A percentile compares a stretch with the other conserved stretches of the same genome.
Evolutionary conservation across 2,888 invertebrate species (phyloP).

Genomic region (Drosophila nigricruria): DNA sequence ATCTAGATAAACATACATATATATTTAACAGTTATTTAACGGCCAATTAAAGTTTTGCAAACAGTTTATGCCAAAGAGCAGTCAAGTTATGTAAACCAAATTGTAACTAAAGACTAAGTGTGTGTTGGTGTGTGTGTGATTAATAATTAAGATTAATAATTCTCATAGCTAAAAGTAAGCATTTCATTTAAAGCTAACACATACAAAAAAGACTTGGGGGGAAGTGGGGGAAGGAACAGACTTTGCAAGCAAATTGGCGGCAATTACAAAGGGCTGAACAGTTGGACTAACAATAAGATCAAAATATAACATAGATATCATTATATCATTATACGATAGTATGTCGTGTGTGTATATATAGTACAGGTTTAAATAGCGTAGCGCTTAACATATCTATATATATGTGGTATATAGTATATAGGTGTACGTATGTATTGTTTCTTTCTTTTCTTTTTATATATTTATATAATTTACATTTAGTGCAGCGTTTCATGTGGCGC

Average conservation of each 20-base stretch:
- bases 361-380: slow-evolving; percentile 70
- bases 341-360: slow-evolving; percentile 47
- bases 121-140: slow-evolving; percentile 21
- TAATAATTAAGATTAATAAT: slow-evolving; percentile 75
- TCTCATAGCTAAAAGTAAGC: slow-evolving; percentile 75
- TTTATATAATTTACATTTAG: slow-evolving; percentile 63
- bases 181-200: slow-evolving; percentile 67
- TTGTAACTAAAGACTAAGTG: slow-evolving; percentile 43
- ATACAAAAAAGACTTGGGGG: slow-evolving; percentile 57
- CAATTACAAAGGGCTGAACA: slow-evolving; percentile 63
- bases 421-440: slow-evolving; percentile 32
- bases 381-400: slow-evolving; percentile 41
- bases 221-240: slow-evolving; percentile 29
- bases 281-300: slow-evolving; percentile 55
- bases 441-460: slow-evolving; percentile 11
- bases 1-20: background rate
- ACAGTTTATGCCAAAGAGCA: slow-evolving; percentile 40
- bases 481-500: slow-evolving; percentile 46
- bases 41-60: slow-evolving; percentile 49
- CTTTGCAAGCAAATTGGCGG: slow-evolving; percentile 75
- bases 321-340: slow-evolving; percentile 57
- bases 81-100: slow-evolving; percentile 34
- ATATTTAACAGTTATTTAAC: slow-evolving; percentile 25
- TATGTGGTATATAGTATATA: slow-evolving; percentile 21
- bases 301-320: slow-evolving; percentile 46